These are phyloP conservation scores for Ramphastos sulfuratus DNA, from an alignment of 2,113 vertebrate species.

Conservation along the genomic window DNA sequence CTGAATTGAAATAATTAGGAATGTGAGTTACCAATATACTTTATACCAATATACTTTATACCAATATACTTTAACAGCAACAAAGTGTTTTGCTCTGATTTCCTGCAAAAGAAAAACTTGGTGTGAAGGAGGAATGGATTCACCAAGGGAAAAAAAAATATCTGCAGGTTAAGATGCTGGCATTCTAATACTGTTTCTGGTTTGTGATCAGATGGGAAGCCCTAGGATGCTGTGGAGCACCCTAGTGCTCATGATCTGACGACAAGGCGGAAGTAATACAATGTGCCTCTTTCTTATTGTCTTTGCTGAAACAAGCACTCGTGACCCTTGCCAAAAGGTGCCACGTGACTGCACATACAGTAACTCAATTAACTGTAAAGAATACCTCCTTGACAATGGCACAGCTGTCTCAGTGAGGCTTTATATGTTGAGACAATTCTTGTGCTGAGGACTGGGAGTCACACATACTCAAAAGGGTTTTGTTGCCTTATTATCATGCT, in stretches of 20 bases:
- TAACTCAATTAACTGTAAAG: constrained; percentile 10
- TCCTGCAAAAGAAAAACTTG: not conserved
- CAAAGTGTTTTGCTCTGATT: not conserved
- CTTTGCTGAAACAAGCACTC: not conserved
- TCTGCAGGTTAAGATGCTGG: not conserved
- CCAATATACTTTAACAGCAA: not conserved
- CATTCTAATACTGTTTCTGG: not conserved
- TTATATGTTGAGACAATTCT: not conserved
- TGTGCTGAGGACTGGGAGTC: not conserved
- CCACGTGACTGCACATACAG: not conserved
- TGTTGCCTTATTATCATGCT: not conserved
- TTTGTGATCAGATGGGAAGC: not conserved
- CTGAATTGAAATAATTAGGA: not conserved
- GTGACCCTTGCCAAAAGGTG: not conserved
- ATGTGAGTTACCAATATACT: not conserved
- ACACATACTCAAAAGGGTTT: not conserved
- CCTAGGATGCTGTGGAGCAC: not conserved
- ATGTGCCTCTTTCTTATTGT: not conserved
- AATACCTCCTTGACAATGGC: not conserved
- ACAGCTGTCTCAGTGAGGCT: not conserved
- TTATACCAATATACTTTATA: not conserved
- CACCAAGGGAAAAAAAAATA: not conserved
- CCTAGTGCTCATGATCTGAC: not conserved
- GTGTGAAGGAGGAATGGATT: not conserved
- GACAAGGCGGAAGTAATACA: not conserved